Percentiles rank a stretch among this genome's conserved stretches.
Evolutionary conservation across 2,888 invertebrate genomes (phyloP).

Genomic region (Dolichopus griseipennis): DNA sequence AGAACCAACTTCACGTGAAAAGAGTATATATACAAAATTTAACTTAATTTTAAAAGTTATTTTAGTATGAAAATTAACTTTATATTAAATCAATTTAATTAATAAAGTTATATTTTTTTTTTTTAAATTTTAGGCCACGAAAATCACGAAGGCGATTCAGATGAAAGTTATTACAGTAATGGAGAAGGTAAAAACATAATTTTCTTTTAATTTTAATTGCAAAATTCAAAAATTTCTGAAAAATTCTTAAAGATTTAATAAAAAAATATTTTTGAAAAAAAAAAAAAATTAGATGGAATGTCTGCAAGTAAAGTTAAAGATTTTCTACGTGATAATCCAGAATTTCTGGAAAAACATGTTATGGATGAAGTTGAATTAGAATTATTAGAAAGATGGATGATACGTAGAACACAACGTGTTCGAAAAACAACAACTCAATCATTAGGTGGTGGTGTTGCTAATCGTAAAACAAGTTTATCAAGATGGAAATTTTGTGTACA

Average conservation of each 20-base stretch:
- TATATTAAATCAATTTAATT: no score
- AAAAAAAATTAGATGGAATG: conserved; percentile 15
- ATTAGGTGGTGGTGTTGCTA: conserved; percentile 28
- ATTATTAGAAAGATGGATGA: conserved; percentile 58
- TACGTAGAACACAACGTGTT: conserved; percentile 47
- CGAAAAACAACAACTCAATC: conserved; percentile 36
- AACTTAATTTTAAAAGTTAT: no score
- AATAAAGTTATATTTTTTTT: no score
- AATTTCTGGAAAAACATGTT: conserved; percentile 57
- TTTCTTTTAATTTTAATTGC: not conserved
- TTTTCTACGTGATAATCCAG: conserved; percentile 53
- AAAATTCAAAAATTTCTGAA: not conserved
- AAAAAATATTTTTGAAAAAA: no score
- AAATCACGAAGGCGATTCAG: conserved; percentile 21
- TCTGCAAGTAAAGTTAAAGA: conserved; percentile 42
- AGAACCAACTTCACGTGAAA: no score
- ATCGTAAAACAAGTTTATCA: conserved; percentile 48
- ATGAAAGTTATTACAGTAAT: conserved; percentile 21
- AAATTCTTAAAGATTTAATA: not conserved
- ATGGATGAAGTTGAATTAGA: conserved; percentile 54
- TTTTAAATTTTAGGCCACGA: conserved; percentile 21
- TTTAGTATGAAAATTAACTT: no score
- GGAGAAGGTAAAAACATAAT: not conserved
- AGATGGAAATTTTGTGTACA: conserved; percentile 53
- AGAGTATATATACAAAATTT: no score